phyloP scores from a whole-genome alignment of 2,888 invertebrate species.

The Phortica okadai region DNA sequence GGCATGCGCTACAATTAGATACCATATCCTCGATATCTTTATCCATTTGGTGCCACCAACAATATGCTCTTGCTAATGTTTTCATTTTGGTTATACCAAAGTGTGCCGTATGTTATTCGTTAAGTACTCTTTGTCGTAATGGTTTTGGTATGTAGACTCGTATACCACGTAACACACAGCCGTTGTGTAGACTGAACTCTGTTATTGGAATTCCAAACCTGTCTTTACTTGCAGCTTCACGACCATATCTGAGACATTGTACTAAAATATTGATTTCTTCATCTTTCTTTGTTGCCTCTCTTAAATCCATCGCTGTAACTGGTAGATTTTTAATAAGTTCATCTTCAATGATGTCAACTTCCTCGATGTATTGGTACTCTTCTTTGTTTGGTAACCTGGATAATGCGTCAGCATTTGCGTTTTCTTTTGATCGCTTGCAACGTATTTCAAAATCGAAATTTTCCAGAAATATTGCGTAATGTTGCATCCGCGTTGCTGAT shows the following conservation, averaged over 20 bases:
- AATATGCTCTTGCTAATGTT: slow-evolving; percentile 43
- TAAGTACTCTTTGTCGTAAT: slow-evolving; percentile 34
- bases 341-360: slow-evolving; percentile 39
- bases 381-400: slow-evolving; percentile 43
- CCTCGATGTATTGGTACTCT: slow-evolving; percentile 24
- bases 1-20: slow-evolving; percentile 35
- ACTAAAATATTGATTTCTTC: slow-evolving; percentile 19
- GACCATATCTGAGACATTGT: slow-evolving; percentile 11
- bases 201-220: slow-evolving; percentile 24
- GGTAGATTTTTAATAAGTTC: slow-evolving; percentile 43
- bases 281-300: slow-evolving; percentile 20
- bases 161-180: slow-evolving; percentile 36
- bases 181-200: slow-evolving; percentile 35
- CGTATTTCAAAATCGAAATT: slow-evolving; percentile 50
- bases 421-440: slow-evolving; percentile 39
- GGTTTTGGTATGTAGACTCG: slow-evolving; percentile 28
- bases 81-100: slow-evolving; percentile 47
- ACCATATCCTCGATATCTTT: slow-evolving; percentile 52
- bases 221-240: background rate
- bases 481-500: slow-evolving; percentile 50
- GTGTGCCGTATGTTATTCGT: slow-evolving; percentile 46
- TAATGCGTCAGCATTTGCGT: slow-evolving; percentile 51
- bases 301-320: slow-evolving; percentile 38
- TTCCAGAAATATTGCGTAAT: slow-evolving; percentile 51
- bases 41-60: slow-evolving; percentile 53